Evolutionary conservation across 2,888 invertebrate species (phyloP), one percentile per base, ranked within the genome.

Genomic region (Habroteleia sp.): DNA sequence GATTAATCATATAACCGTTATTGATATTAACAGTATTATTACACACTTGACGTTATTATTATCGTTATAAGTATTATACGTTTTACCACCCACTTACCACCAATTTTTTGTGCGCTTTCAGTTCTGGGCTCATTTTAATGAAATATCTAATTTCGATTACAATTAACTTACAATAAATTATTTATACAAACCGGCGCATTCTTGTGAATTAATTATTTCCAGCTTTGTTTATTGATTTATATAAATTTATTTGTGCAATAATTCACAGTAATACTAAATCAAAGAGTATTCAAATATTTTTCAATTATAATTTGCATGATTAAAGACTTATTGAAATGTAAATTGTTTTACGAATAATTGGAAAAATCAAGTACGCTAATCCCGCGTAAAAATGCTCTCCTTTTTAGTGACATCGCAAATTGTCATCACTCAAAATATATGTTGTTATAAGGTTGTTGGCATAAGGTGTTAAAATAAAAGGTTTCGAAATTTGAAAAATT

Each of bases 41-140:
- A 69, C 17, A n/a, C n/a, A 37, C 17, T 35, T 50, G 17, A 41
- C 17, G 1, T 25, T 46, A 62, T 23, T 58, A 58, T 52, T 44
- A 63, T 37, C 74, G 58, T 71, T 42, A 60, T 76, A 76, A 76
- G 60, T 76, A 76, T 80, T 77, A 78, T 20, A 77, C 69, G 56
- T 14, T 42, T 46, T 37, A 65, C 50, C 20, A 56, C 20, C 42
- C 29, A 20, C 14, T 33, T 25, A 10, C 42, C 33, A 46, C 29
- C 23, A 44, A 11, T 42, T 52, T 48, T 52, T 71, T 71, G 69
- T 69, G 63, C 69, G 69, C 52, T 65, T 60, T 58, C 29, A 62
- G 39, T 69, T 56, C 56, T 33, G 44, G 65, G 46, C 65, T 71
- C 52, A 52, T 52, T 42, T 4, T 41, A 63, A 65, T 50, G 6